Evolutionary conservation across 2,113 vertebrate genomes (phyloP).

Genomic region (Larimichthys crocea): DNA sequence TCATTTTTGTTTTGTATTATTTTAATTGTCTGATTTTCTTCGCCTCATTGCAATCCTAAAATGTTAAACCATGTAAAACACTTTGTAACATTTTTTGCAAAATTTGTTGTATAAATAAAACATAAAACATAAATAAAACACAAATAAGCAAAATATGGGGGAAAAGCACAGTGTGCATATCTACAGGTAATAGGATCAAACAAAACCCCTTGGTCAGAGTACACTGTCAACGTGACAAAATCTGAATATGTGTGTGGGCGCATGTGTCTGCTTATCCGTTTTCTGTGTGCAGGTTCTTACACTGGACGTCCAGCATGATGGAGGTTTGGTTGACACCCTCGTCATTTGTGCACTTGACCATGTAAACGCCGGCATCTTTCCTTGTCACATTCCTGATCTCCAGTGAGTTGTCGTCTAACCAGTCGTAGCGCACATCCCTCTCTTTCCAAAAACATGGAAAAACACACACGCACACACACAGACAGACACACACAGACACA

Average conservation of each 20-base stretch:
- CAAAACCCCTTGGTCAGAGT: background rate
- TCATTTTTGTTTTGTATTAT: background rate
- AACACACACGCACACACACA: constrained; percentile 26
- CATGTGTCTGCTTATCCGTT: background rate
- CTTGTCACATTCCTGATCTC: constrained; percentile 84
- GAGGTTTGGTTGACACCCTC: constrained; percentile 73
- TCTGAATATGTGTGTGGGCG: background rate
- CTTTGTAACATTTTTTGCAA: background rate
- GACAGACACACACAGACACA: constrained; percentile 26
- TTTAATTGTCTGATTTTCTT: background rate
- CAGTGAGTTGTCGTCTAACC: constrained; percentile 64
- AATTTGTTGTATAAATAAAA: background rate
- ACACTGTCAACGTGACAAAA: background rate
- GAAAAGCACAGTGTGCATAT: background rate
- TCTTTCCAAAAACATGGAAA: constrained; percentile 61
- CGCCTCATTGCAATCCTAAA: background rate
- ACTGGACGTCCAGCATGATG: constrained; percentile 80
- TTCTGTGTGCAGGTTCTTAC: constrained; percentile 71
- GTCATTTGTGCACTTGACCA: constrained; percentile 76
- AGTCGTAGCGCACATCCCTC: constrained; percentile 69
- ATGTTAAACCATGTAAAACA: background rate
- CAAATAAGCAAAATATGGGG: background rate
- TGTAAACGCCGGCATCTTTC: constrained; percentile 79
- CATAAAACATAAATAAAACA: too few species aligned
- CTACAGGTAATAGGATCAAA: background rate